Evolutionary conservation across 2,888 invertebrate genomes (phyloP).

Genomic region (Eucera pruinosa): DNA sequence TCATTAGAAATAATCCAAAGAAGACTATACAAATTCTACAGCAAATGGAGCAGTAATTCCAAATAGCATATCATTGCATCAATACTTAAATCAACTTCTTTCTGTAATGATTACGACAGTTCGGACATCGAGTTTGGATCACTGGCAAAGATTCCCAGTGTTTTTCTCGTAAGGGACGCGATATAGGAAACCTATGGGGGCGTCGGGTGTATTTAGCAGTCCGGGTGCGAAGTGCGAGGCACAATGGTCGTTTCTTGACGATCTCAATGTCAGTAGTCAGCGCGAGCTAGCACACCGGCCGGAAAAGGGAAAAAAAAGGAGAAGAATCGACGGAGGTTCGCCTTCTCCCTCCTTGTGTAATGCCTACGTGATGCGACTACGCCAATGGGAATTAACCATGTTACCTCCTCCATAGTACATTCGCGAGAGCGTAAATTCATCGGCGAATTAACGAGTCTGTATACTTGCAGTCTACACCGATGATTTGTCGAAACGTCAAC

Average conservation of each 20-base stretch:
- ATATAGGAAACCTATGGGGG: constrained; percentile 37
- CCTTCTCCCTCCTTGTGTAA: constrained; percentile 50
- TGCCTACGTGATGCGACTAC: constrained; percentile 67
- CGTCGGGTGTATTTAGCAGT: constrained; percentile 63
- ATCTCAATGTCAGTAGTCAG: constrained; percentile 70
- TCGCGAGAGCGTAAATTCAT: constrained; percentile 47
- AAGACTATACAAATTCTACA: too few species aligned
- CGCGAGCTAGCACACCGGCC: constrained; percentile 57
- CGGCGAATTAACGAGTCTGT: constrained; percentile 46
- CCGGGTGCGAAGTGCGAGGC: constrained; percentile 66
- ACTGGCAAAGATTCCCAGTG: too few species aligned
- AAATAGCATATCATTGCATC: too few species aligned
- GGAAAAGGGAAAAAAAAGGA: constrained; percentile 63
- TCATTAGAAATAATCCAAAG: too few species aligned
- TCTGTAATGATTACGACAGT: too few species aligned
- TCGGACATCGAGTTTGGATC: too few species aligned
- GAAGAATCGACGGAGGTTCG: constrained; percentile 64
- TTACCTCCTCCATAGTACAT: constrained; percentile 12
- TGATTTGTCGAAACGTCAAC: constrained; percentile 16
- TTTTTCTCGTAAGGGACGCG: too few species aligned
- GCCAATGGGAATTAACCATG: constrained; percentile 53
- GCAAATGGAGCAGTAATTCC: too few species aligned
- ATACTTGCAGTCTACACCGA: not conserved
- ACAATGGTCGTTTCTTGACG: constrained; percentile 68
- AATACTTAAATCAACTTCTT: too few species aligned